Evolutionary conservation across 2,113 vertebrate genomes (phyloP).

Genomic region (Okapia johnstoni): DNA sequence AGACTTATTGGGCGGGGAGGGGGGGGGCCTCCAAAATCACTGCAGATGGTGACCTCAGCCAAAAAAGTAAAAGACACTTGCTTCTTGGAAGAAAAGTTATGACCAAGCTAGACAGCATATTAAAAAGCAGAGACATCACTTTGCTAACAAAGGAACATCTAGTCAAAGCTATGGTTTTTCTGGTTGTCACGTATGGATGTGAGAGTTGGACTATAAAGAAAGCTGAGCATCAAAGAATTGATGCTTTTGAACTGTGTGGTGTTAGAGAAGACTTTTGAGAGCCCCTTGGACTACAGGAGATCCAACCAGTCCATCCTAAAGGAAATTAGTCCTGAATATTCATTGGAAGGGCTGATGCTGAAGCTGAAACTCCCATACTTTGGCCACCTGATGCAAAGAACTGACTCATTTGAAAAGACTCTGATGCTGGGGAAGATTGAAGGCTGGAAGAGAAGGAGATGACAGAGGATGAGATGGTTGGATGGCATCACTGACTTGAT

Average conservation of each 20-base stretch:
- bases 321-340: neutral
- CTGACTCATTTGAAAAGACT: neutral
- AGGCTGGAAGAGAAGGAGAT: neutral
- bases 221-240: rapidly evolving
- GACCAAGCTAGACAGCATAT: neutral
- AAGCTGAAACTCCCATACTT: neutral
- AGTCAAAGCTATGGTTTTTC: neutral
- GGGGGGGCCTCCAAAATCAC: neutral
- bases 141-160: neutral
- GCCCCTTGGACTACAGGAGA: neutral
- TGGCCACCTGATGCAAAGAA: neutral
- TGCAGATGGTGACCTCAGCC: neutral
- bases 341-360: neutral
- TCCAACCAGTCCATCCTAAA: neutral
- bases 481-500: neutral
- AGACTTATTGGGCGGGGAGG: neutral
- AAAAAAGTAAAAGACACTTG: neutral
- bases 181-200: neutral
- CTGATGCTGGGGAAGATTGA: neutral
- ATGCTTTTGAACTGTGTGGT: neutral
- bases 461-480: neutral
- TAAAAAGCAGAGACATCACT: neutral
- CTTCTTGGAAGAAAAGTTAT: neutral
- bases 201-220: neutral
- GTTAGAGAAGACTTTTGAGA: neutral